phyloP scores from a whole-genome alignment of 2,797 vertebrate genomes.

The Trichosurus vulpecula region DNA sequence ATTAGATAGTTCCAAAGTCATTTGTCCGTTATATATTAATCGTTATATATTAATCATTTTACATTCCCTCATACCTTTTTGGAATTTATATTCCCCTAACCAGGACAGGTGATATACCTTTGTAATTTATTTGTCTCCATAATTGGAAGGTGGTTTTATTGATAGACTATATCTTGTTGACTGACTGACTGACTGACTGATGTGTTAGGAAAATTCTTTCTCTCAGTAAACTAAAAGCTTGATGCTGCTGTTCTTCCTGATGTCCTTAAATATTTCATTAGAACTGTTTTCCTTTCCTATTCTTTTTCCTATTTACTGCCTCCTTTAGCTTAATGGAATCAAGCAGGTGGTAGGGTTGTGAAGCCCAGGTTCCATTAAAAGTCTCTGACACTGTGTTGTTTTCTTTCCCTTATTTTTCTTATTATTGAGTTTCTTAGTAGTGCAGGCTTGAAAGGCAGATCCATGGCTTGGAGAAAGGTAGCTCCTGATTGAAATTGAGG shows the following conservation, averaged over 20 bases:
- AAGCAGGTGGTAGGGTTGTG: conserved; percentile 57
- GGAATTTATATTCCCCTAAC: conserved; percentile 26
- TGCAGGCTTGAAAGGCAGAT: conserved; percentile 18
- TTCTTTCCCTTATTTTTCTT: conserved; percentile 45
- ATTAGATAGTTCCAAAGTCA: background rate
- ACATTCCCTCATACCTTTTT: conserved; percentile 17
- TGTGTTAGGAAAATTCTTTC: conserved; percentile 57
- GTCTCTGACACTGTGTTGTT: conserved; percentile 30
- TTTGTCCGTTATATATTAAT: background rate
- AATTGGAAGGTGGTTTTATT: conserved; percentile 64
- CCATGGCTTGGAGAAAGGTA: conserved; percentile 39
- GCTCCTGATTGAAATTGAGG: conserved; percentile 38
- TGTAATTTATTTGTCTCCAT: conserved; percentile 17
- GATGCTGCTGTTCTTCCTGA: conserved; percentile 56
- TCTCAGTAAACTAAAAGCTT: conserved; percentile 71
- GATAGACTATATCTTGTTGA: conserved; percentile 52
- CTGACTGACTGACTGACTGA: no score
- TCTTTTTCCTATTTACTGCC: conserved; percentile 62
- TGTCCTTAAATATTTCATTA: conserved; percentile 70
- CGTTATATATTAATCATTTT: background rate
- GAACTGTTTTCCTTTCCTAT: background rate
- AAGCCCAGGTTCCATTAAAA: conserved; percentile 56
- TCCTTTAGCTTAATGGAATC: conserved; percentile 57
- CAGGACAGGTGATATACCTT: conserved; percentile 54
- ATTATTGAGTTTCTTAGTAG: conserved; percentile 39